A percentile compares a stretch with the other conserved stretches of the same genome.
Conservation (phyloP, 2,797 vertebrate genomes). For the Syngnathus acus region DNA sequence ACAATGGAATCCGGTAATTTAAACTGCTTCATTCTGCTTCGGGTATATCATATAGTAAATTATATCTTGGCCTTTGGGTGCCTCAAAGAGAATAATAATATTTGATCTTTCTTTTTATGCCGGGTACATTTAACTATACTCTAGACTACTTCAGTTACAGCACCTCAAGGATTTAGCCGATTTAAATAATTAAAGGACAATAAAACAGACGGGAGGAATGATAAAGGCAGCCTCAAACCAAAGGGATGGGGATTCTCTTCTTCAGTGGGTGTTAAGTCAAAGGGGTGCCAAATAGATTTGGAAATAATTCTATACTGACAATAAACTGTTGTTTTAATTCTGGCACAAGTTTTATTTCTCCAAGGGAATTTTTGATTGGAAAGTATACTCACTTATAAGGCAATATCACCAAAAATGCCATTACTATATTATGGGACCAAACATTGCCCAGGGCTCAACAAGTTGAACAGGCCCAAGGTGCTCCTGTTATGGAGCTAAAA, state of each 20-base stretch:
- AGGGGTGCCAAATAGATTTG: neutral
- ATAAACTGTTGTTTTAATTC: no score
- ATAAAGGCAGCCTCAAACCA: neutral
- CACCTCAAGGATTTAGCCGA: neutral
- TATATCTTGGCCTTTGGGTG: constrained; percentile 1
- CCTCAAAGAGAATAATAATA: neutral
- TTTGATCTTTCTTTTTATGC: neutral
- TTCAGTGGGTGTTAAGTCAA: neutral
- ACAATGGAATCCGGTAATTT: constrained; percentile 1
- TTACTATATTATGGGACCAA: neutral
- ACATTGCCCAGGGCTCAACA: neutral
- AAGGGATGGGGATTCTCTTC: neutral
- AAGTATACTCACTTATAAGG: no score
- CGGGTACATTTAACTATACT: neutral
- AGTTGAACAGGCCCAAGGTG: neutral
- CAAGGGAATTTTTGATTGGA: no score
- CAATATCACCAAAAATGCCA: no score
- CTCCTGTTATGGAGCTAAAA: neutral
- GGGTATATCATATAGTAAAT: neutral
- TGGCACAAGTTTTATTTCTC: no score
- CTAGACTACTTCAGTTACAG: neutral
- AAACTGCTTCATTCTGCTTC: neutral
- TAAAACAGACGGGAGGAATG: neutral
- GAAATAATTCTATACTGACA: neutral
- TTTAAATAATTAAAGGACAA: neutral